These are phyloP conservation scores for Mormyrus lacerda DNA, from an alignment of 2,113 vertebrate genomes.

Conservation along the genomic window DNA sequence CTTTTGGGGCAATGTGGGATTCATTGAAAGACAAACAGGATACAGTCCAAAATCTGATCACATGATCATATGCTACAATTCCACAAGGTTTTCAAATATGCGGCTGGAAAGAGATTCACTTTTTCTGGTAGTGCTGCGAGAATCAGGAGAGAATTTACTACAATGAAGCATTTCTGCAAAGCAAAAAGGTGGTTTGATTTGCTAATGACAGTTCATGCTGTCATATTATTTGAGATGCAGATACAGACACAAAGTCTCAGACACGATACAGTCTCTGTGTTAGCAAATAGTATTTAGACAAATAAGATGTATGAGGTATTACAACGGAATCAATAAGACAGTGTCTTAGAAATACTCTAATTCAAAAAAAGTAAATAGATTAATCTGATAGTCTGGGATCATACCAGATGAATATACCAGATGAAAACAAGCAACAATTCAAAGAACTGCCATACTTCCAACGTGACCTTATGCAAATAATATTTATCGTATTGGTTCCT, in stretches of 20 bases:
- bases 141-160: neutral
- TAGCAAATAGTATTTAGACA: neutral
- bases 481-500: neutral
- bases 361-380: neutral
- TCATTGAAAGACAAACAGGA: neutral
- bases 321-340: neutral
- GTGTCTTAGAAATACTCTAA: neutral
- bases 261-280: neutral
- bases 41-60: neutral
- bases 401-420: neutral
- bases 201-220: neutral
- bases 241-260: neutral
- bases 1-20: neutral
- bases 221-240: neutral
- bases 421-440: neutral
- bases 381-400: neutral
- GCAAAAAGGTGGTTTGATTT: neutral
- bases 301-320: neutral
- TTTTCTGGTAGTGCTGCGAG: neutral
- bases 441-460: neutral
- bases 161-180: neutral
- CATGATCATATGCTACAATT: neutral
- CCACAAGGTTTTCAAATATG: neutral
- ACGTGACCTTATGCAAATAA: neutral
- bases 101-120: neutral